Base-by-base conservation (phyloP, 1,140 invertebrate species). In the Batillaria attramentaria region DNA sequence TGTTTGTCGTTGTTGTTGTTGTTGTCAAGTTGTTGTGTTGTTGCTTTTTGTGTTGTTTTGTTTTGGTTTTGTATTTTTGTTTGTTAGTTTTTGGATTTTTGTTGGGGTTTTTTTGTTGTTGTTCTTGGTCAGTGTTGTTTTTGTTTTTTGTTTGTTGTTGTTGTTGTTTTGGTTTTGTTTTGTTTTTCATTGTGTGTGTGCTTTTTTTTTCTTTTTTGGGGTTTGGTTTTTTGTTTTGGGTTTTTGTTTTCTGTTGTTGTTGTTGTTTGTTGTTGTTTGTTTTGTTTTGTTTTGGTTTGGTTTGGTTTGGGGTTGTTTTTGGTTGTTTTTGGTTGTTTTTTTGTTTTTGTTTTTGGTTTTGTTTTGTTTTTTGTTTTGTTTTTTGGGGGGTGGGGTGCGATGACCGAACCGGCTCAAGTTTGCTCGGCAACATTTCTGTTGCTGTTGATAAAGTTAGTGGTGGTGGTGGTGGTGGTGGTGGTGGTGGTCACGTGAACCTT, bases 1-100 rank as follows among this genome's bases (percentile, higher is more conserved):
- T 37, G 20, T n/a, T 66, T 66, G 62, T 37, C 39, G 62, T 66
- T 13, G 62, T 35, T 66, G 20, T 28, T 66, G 4, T 28, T 16
- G 31, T 4, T 66, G 31, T 66, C 20, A n/a, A n/a, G n/a, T n/a
- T n/a, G n/a, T n/a, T n/a, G n/a, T n/a, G n/a, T n/a, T n/a, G 5
- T 62, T 13, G 57, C 28, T 28, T n/a, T 28, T 62, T 62, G 13
- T 28, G 28, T 28, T 62, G 57, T n/a, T 62, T 6, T 62, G 20
- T 18, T 28, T 62, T 8, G 13, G 39, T 24, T 69, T 24, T 69
- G 16, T 68, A 35, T 68, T 24, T 68, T 39, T 68, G 6, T 68
- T 18, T 68, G 35, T 68, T 39, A 41, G 35, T 68, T 18, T 69
- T 39, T 69, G 35, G 39, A 35, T 69, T 39, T 69, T 24, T 69